phyloP scores from a whole-genome alignment of 2,888 invertebrate species.

The Drosophila acutilabella region DNA sequence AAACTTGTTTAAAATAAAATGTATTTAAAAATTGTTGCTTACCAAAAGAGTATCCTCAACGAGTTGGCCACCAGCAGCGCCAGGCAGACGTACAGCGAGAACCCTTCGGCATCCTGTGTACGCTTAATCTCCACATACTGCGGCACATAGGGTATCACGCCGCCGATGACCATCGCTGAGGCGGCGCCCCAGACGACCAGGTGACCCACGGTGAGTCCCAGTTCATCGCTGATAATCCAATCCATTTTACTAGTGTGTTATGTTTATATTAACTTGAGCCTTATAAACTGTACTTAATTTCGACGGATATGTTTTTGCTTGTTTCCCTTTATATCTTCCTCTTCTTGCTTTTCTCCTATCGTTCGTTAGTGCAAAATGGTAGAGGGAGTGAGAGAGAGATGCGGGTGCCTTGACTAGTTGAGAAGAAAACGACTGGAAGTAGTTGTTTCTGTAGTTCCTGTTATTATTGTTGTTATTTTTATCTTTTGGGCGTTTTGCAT shows the following conservation, averaged over 20 bases:
- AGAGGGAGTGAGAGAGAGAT: background rate
- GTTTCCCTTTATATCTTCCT: constrained; percentile 12
- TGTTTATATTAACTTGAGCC: constrained; percentile 15
- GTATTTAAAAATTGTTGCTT: constrained; percentile 81
- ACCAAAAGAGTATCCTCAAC: constrained; percentile 99
- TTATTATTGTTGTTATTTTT: constrained; percentile 18
- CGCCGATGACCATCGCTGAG: constrained; percentile 97
- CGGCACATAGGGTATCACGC: constrained; percentile 97
- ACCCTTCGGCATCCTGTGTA: constrained; percentile 97
- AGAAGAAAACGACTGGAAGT: constrained; percentile 66
- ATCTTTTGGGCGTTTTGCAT: constrained; percentile 44
- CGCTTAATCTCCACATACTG: constrained; percentile 97
- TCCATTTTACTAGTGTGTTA: constrained; percentile 86
- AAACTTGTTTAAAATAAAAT: too few relatives aligned
- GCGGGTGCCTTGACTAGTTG: constrained; percentile 62
- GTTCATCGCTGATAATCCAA: constrained; percentile 92
- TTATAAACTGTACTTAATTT: constrained; percentile 43
- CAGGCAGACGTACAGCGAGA: constrained; percentile 98
- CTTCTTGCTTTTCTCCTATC: constrained; percentile 4
- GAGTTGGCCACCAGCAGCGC: constrained; percentile 98
- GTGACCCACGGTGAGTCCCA: constrained; percentile 91
- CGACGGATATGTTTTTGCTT: constrained; percentile 68
- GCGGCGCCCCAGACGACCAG: constrained; percentile 92
- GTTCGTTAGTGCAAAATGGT: constrained; percentile 18
- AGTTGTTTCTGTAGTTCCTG: constrained; percentile 34